Conservation (phyloP, 2,113 vertebrate genomes). For the Alaudala cheleensis region DNA sequence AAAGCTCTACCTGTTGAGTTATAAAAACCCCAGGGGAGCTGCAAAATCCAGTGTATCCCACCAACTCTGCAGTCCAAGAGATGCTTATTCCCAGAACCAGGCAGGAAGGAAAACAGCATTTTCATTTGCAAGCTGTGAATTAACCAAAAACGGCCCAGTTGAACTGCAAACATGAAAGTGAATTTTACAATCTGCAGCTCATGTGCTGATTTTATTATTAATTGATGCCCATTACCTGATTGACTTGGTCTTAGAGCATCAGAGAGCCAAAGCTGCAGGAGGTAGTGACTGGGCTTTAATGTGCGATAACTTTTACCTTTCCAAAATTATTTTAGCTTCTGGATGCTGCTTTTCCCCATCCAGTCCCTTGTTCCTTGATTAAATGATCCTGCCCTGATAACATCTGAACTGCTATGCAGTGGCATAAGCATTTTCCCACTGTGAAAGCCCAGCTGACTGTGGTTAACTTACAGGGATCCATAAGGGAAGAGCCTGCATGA, state of each 20-base stretch:
- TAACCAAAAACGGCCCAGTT: accelerated
- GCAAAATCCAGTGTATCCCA: neutral
- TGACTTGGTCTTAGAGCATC: neutral
- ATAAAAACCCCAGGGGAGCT: neutral
- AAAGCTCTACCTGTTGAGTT: neutral
- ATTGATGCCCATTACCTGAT: neutral
- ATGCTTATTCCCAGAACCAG: neutral
- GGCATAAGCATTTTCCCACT: neutral
- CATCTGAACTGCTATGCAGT: neutral
- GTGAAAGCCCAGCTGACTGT: neutral
- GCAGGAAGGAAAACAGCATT: neutral
- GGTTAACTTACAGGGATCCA: neutral
- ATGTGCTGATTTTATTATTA: neutral
- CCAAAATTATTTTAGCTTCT: neutral
- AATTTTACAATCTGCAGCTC: neutral
- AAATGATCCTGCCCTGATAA: neutral
- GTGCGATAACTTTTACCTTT: neutral
- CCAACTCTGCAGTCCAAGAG: neutral
- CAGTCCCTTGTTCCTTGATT: neutral
- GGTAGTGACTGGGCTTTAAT: neutral
- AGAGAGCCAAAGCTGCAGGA: neutral
- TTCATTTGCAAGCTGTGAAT: neutral
- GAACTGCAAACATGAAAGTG: accelerated
- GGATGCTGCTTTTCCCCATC: neutral
- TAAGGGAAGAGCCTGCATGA: neutral